Base-by-base conservation (phyloP, 2,113 vertebrate species). In the Alethe diademata region DNA sequence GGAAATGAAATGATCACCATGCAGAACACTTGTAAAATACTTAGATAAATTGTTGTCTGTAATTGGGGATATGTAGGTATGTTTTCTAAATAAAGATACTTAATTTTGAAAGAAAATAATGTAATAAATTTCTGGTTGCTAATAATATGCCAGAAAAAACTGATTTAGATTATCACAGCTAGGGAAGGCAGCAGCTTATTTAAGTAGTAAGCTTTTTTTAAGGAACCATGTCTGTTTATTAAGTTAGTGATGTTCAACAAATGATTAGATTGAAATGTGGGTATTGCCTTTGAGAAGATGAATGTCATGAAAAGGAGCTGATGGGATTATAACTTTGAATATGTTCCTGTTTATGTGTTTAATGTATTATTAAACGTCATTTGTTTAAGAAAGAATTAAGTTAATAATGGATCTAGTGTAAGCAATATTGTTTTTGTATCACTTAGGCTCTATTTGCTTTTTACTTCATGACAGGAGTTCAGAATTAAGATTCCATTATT, bases 301-400 rank as follows among this genome's bases (percentile, higher is more conserved):
- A 74, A 85, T 91, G 73, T 56, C 76, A 36, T 45, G 72, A 88
- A 92, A 94, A 79, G 53, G 62, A 70, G 58, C 54, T 90, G 90
- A 83, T 84, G 74, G 65, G 85, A 84, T 87, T 89, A 71, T 56
- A 60, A 65, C 80, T 89, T 78, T 0, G 5, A 91, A 48, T 92
- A 45, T 40, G 28, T 75, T 95, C 69, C 86, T 92, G 83, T 87
- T 94, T 86, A 74, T 2, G 5, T 89, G 61, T 92, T 93, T 91
- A 95, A 93, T 92, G 33, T 60, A 91, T 93, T 89, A 93, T 93
- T 95, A 89, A 92, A 78, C 81, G 83, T 13, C 40, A 53, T 89
- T 95, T 95, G 79, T 91, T 96, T 91, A 51, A 67, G 78, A 76
- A 67, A 67, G 86, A 81, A 84, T 86, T 86, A 48, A 88, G 40